phyloP scores from a whole-genome alignment of 2,888 invertebrate species.

The Chrysopilus asiliformis region DNA sequence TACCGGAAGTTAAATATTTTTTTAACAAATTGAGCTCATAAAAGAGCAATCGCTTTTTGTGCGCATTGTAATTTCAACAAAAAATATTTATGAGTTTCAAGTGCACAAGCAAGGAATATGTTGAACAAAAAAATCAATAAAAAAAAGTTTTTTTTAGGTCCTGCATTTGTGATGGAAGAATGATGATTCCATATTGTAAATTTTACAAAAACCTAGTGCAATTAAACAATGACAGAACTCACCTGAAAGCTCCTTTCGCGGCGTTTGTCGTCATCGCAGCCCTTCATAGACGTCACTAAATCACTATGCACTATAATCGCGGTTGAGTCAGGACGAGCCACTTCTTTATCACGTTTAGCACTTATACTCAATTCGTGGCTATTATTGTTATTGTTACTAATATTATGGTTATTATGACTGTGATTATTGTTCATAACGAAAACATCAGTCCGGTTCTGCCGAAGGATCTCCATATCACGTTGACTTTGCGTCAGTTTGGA shows the following conservation, averaged over 20 bases:
- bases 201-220: no score
- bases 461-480: slow-evolving; percentile 21
- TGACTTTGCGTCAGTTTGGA: slow-evolving; percentile 17
- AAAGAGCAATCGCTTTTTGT: no score
- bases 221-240: slow-evolving; percentile 19
- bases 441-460: slow-evolving; percentile 20
- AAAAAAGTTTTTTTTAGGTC: no score
- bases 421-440: slow-evolving; percentile 16
- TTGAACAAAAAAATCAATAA: no score
- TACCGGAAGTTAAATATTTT: no score
- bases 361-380: slow-evolving; percentile 12
- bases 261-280: slow-evolving; percentile 27
- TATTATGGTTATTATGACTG: slow-evolving; percentile 11
- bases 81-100: no score
- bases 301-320: slow-evolving; percentile 17
- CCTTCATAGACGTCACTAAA: slow-evolving; percentile 10
- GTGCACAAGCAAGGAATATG: no score
- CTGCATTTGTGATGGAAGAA: no score
- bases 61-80: no score
- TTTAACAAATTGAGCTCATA: no score
- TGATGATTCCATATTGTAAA: no score
- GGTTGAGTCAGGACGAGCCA: slow-evolving; percentile 32
- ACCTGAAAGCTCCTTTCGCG: slow-evolving; percentile 33
- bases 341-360: slow-evolving; percentile 12
- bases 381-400: slow-evolving; percentile 11